Conservation (phyloP, 2,888 invertebrate genomes). For the Lithophane socia region DNA sequence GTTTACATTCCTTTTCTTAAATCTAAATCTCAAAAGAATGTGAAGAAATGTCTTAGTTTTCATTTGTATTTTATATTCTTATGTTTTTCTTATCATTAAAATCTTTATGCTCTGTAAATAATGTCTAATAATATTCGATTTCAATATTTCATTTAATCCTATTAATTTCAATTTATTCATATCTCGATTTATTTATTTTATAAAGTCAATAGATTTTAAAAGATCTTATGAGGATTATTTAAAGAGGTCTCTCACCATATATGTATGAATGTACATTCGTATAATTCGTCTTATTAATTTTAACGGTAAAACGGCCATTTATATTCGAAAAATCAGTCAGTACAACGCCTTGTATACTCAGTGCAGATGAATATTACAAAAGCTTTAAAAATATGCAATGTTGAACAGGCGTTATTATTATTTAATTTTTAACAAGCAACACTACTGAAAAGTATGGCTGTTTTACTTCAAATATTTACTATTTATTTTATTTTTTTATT, state of each 20-base stretch:
- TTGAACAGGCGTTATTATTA: constrained; percentile 30
- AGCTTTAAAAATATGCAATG: constrained; percentile 29
- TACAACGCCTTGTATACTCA: constrained; percentile 7
- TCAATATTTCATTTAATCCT: constrained; percentile 26
- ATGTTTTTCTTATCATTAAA: constrained; percentile 33
- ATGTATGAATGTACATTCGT: constrained; percentile 24
- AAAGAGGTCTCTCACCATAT: constrained; percentile 37
- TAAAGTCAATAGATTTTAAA: constrained; percentile 27
- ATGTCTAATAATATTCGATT: constrained; percentile 44
- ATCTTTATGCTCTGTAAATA: constrained; percentile 56
- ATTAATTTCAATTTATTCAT: constrained; percentile 30
- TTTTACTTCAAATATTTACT: constrained; percentile 38
- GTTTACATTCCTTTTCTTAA: constrained; percentile 70
- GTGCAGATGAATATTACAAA: constrained; percentile 24
- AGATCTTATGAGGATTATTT: constrained; percentile 41
- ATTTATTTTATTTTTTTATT: constrained; percentile 40
- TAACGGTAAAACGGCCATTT: constrained; percentile 32
- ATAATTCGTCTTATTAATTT: constrained; percentile 30
- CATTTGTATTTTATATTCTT: constrained; percentile 37
- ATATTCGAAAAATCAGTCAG: constrained; percentile 5
- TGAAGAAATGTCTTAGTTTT: constrained; percentile 42
- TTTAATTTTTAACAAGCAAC: constrained; percentile 33
- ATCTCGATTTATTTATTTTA: constrained; percentile 34
- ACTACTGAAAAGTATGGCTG: constrained; percentile 33
- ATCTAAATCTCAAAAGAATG: constrained; percentile 55